These are phyloP conservation scores for Platanista minor DNA, from an alignment of 2,113 vertebrate species.

Conservation along the genomic window DNA sequence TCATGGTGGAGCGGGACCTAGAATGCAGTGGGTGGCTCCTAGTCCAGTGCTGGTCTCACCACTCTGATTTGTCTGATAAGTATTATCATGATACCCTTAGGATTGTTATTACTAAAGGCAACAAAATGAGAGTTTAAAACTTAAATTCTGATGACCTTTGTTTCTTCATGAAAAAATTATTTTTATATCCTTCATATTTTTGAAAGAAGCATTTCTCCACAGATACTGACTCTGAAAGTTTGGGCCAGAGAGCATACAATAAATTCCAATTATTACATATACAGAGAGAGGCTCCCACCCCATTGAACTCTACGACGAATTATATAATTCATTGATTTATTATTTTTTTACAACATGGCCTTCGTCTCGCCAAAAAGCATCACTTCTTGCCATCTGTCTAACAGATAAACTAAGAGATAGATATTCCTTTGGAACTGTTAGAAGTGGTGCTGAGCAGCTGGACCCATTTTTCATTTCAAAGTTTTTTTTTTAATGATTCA, in stretches of 20 bases:
- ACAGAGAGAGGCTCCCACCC: not conserved
- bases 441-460: not conserved
- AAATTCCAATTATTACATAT: not conserved
- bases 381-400: not conserved
- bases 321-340: not conserved
- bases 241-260: not conserved
- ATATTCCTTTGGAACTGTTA: not conserved
- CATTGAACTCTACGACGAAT: not conserved
- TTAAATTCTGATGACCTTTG: not conserved
- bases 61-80: not conserved
- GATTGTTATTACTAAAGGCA: not conserved
- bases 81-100: not conserved
- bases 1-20: accelerated
- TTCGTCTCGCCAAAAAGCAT: not conserved
- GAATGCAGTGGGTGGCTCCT: not conserved
- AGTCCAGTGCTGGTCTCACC: not conserved
- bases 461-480: not conserved
- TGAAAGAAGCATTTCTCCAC: not conserved
- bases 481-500: not conserved
- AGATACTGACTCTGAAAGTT: not conserved
- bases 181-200: not conserved
- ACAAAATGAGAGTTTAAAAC: not conserved
- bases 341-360: not conserved
- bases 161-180: not conserved
- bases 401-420: not conserved